Conservation (phyloP, 2,888 invertebrate genomes). For the Standfussiana lucernea region DNA sequence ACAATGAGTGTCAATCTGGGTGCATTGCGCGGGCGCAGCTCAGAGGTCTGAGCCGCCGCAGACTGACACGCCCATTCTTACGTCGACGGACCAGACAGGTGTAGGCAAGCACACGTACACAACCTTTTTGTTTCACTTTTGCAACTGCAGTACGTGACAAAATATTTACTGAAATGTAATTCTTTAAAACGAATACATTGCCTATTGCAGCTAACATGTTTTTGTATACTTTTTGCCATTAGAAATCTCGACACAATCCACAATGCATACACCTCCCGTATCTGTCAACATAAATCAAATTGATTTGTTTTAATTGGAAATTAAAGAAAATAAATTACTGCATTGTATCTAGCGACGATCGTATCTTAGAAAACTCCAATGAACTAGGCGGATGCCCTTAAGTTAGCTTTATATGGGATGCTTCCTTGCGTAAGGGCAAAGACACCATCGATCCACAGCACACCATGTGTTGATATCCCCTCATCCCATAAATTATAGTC, state of each 20-base stretch:
- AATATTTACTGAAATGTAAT: slow-evolving; percentile 42
- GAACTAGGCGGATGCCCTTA: slow-evolving; percentile 33
- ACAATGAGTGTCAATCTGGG: slow-evolving; percentile 74
- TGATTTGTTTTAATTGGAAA: slow-evolving; percentile 39
- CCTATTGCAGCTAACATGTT: background rate
- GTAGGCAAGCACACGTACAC: slow-evolving; percentile 58
- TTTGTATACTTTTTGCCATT: slow-evolving; percentile 1
- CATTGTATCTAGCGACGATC: background rate
- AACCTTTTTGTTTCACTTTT: slow-evolving; percentile 58
- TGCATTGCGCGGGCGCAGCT: slow-evolving; percentile 60
- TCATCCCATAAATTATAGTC: slow-evolving; percentile 44
- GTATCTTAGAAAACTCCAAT: slow-evolving; percentile 25
- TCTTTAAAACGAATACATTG: slow-evolving; percentile 22
- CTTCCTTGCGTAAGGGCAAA: slow-evolving; percentile 40
- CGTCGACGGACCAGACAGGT: slow-evolving; percentile 68
- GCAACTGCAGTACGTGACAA: slow-evolving; percentile 56
- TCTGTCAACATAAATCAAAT: slow-evolving; percentile 10
- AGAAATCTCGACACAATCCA: slow-evolving; percentile 14
- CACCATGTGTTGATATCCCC: slow-evolving; percentile 32
- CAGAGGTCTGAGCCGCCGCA: slow-evolving; percentile 31
- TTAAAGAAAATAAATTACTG: slow-evolving; percentile 34
- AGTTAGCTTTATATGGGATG: slow-evolving; percentile 48
- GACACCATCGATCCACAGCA: slow-evolving; percentile 36
- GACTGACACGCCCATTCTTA: slow-evolving; percentile 67
- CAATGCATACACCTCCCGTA: slow-evolving; percentile 18